Evolutionary conservation across 2,113 vertebrate species (phyloP), one percentile per base, ranked within the genome.

Genomic region (Phocoena sinus): DNA sequence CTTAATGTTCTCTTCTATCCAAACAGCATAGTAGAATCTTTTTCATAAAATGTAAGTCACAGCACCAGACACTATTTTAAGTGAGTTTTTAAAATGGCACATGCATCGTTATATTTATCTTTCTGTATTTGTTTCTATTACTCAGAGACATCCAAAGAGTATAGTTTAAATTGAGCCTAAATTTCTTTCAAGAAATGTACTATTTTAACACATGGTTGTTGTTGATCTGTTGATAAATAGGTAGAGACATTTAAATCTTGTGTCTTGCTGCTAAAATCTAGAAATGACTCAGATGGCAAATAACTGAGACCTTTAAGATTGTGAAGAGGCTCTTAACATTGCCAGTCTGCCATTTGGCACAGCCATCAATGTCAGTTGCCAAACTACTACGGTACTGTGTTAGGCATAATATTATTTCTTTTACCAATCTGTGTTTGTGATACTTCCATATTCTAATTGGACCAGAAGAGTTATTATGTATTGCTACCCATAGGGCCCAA

Each of bases 281-380:
- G 53, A 81, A 96, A 95, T 85, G 21, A 90, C n/a, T 96, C 92
- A 81, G 3, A 44, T 50, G 65, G 14, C 25, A 96, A 92, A 77
- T 62, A 67, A 15, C 38, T 82, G 36, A 81, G 26, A 81, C 67
- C 47, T 63, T 89, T 58, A 92, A 94, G 53, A 47, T 63, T 74
- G 38, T 90, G 89, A 80, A 67, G 65, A 94, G 83, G 38, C 38
- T 17, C 21, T 95, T 90, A 94, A 86, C 79, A 77, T 90, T 63
- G 11, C 58, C 47, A 87, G 25, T 26, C 23, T 92, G 63, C 38
- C 31, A 58, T 77, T 95, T 96, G 94, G 91, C 50, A 95, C 1
- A 44, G 18, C 12, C 38, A 6, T 80, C 17, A 18, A 6, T 85
- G 5, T 71, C 4, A 38, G 5, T 13, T 88, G n/a, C 47, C 50